phyloP scores from a whole-genome alignment of 35 echinoderm and acorn worm genomes.

The Heliocidaris erythrogramma region DNA sequence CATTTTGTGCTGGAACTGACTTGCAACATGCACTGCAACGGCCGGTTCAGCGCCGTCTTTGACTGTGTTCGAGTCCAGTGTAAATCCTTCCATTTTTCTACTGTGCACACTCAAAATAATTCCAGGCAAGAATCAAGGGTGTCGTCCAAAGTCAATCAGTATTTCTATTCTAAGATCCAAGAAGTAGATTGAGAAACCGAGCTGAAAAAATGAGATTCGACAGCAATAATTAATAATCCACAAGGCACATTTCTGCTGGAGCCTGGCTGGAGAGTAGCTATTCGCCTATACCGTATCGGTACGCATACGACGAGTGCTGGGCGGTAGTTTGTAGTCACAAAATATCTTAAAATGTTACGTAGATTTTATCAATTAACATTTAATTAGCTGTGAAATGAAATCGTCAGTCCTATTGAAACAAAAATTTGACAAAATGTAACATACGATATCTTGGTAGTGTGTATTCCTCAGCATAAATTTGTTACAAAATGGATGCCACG shows the following conservation, averaged over 20 bases:
- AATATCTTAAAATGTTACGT: background rate
- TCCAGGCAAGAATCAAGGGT: background rate
- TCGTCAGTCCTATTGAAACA: background rate
- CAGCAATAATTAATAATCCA: background rate
- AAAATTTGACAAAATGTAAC: background rate
- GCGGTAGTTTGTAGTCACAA: background rate
- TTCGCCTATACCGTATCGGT: no score
- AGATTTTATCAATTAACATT: background rate
- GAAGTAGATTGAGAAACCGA: background rate
- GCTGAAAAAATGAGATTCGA: background rate
- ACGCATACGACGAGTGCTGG: background rate
- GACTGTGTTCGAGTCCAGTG: slow-evolving; percentile 7
- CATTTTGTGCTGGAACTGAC: slow-evolving; percentile 4
- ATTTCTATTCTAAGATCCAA: background rate
- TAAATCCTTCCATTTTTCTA: background rate
- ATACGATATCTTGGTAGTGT: background rate
- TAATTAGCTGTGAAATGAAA: background rate
- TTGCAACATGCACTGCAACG: background rate
- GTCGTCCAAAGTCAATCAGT: background rate
- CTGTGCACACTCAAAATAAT: background rate
- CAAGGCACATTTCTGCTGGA: background rate
- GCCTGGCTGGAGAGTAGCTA: background rate
- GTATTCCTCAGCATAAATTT: background rate
- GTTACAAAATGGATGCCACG: background rate
- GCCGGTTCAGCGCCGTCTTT: slow-evolving; percentile 13